Base-by-base conservation (phyloP, 2,113 vertebrate genomes). In the Lethenteron camtschaticum region DNA sequence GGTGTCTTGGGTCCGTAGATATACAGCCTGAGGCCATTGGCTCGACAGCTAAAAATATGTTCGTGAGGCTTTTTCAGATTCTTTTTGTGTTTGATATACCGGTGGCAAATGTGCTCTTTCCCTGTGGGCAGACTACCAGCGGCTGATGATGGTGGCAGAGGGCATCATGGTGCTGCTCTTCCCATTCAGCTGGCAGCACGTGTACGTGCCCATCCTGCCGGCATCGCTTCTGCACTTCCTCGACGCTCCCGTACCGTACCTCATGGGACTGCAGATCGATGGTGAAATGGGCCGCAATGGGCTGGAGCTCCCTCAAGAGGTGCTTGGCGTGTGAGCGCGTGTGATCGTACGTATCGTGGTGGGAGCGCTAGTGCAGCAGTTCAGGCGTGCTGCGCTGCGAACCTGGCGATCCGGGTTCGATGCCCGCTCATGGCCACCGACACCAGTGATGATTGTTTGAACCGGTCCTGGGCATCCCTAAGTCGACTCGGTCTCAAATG, bases 251-350 rank as follows among this genome's bases (percentile, higher is more conserved):
- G 85, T 87, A 66, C 85, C 85, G 57, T 87, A 87, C 75, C 76
- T 87, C 68, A 87, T 87, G 85, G 85, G 85, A 70, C 81, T 87
- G 77, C 85, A 87, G 76, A 86, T 84, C 72, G 86, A 87, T 73
- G 85, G 85, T n/a, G 71, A 86, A 75, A 84, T 85, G 76, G 85
- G 86, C 73, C 76, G 85, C 58, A 85, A 84, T 74, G 84, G 85
- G 72, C 78, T 95, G 69, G 90, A 95, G 80, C 81, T 95, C 74
- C 89, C 89, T 70, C 90, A 95, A 76, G 89, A 94, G 87, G 89
- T 95, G 77, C 81, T 82, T 72, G 41, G 41, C 41, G 6, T 41
- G 41, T 41, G 41, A 41, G 41, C 41, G 5, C 5, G 41, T 41
- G 41, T 41, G 41, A 41, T 41, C 41, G 6, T 41, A 41, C 41